phyloP scores from a whole-genome alignment of 1,140 invertebrate species.

The Colletes gigas region DNA sequence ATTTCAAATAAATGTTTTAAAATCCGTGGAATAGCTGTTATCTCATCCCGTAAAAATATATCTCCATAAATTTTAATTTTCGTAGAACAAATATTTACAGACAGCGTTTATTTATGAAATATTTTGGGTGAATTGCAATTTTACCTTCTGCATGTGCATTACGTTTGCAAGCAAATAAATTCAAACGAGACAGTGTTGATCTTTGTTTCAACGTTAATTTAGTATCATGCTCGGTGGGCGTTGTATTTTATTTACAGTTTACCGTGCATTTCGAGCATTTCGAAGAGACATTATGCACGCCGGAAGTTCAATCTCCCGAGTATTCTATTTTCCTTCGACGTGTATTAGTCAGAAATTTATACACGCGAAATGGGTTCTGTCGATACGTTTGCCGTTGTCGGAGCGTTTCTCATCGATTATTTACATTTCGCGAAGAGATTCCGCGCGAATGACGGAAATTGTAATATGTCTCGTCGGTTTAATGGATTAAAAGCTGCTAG shows the following conservation, averaged over 20 bases:
- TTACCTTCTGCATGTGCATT: too few species aligned
- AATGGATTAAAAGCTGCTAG: too few species aligned
- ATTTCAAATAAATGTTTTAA: too few species aligned
- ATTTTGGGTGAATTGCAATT: too few species aligned
- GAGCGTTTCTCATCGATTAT: background rate
- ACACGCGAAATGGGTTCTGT: constrained; percentile 2
- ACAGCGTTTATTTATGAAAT: background rate
- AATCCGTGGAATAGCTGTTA: too few species aligned
- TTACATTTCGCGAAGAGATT: background rate
- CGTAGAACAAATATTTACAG: too few species aligned
- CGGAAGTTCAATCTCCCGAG: constrained; percentile 38
- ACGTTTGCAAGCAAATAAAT: too few species aligned
- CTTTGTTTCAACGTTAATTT: background rate
- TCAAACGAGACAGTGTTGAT: background rate
- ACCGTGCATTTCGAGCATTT: background rate
- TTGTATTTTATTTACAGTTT: background rate
- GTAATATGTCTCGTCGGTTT: background rate
- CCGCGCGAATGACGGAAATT: background rate
- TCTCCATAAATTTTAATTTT: too few species aligned
- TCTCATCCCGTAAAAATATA: too few species aligned
- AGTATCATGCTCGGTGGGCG: background rate
- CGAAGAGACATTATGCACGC: constrained; percentile 23
- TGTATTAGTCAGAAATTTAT: constrained; percentile 37
- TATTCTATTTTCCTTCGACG: constrained; percentile 31
- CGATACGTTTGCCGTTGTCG: background rate